Conservation (phyloP, 2,888 invertebrate species). For the Nomada flava region DNA sequence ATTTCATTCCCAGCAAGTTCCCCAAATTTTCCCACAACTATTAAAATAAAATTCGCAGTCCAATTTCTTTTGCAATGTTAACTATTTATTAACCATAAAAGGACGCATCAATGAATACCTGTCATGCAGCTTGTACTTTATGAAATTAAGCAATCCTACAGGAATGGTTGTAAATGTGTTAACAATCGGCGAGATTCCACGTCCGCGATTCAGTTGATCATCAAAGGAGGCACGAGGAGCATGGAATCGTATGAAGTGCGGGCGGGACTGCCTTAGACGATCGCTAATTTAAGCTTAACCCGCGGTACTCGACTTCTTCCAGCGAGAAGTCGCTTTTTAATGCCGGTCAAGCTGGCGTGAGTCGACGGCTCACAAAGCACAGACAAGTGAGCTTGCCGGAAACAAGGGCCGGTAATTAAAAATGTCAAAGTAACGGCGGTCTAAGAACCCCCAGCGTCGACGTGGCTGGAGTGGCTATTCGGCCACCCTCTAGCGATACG, state of each 20-base stretch:
- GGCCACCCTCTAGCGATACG: slow-evolving; percentile 24
- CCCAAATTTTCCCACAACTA: too few relatives aligned
- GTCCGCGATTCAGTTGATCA: background rate
- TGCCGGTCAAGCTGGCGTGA: slow-evolving; percentile 68
- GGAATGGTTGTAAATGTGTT: background rate
- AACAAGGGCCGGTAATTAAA: slow-evolving; percentile 72
- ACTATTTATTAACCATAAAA: too few relatives aligned
- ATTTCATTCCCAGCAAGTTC: too few relatives aligned
- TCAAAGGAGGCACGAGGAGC: slow-evolving; percentile 34
- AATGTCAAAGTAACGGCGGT: slow-evolving; percentile 70
- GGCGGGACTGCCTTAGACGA: slow-evolving; percentile 53
- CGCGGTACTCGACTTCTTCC: slow-evolving; percentile 41
- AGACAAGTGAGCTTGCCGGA: slow-evolving; percentile 65
- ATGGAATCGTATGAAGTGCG: slow-evolving; percentile 43
- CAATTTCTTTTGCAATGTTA: too few relatives aligned
- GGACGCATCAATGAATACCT: too few relatives aligned
- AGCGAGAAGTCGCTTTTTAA: slow-evolving; percentile 63
- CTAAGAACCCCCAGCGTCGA: slow-evolving; percentile 61
- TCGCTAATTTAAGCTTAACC: slow-evolving; percentile 64
- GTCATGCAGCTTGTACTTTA: too few relatives aligned
- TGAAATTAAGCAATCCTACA: background rate
- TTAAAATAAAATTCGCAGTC: too few relatives aligned
- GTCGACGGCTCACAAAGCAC: slow-evolving; percentile 65
- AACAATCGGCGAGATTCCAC: slow-evolving; percentile 13
- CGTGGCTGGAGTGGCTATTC: slow-evolving; percentile 49